Evolutionary conservation across 2,113 vertebrate genomes (phyloP).

Genomic region (Corydoras sp.): DNA sequence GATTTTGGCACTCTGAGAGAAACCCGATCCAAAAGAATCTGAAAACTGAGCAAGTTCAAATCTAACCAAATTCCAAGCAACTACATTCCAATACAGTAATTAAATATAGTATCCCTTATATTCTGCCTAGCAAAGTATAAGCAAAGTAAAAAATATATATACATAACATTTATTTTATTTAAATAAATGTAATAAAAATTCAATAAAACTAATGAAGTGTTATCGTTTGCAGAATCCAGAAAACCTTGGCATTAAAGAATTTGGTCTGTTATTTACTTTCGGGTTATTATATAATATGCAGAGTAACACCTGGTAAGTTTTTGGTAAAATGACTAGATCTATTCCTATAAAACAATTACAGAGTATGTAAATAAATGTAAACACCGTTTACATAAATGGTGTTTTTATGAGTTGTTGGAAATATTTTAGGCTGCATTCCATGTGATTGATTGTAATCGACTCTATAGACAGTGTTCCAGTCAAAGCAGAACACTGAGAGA

Average conservation of each 20-base stretch:
- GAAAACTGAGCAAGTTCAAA: constrained; percentile 39
- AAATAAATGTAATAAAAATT: no score
- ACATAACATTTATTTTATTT: no score
- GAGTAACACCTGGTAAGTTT: no score
- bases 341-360: background rate
- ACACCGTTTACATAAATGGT: no score
- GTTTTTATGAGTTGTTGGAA: background rate
- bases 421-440: constrained; percentile 31
- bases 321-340: background rate
- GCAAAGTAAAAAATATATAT: no score
- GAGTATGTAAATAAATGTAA: background rate
- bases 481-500: constrained; percentile 30
- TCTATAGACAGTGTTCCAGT: constrained; percentile 29
- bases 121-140: no score
- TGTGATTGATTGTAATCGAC: constrained; percentile 41
- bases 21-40: constrained; percentile 43
- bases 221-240: no score
- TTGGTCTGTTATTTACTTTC: no score
- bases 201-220: no score
- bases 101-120: constrained; percentile 22
- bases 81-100: constrained; percentile 45
- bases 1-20: constrained; percentile 36
- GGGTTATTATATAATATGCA: no score
- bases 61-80: constrained; percentile 44
- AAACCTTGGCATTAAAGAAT: no score